phyloP scores from a whole-genome alignment of 2,797 vertebrate species.

The Neosilurus mollespiculum region DNA sequence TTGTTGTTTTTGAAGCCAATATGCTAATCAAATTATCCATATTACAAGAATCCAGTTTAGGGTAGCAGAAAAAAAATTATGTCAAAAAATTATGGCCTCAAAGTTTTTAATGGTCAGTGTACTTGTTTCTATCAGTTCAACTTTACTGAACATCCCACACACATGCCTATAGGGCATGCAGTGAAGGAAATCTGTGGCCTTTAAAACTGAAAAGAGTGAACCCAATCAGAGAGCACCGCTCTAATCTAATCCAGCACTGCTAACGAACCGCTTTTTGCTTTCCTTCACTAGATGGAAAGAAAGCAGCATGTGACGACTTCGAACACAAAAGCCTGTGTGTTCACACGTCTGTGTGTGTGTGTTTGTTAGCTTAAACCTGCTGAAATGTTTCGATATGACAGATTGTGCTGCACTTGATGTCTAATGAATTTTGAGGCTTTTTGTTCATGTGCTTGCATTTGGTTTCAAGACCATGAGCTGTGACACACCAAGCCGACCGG shows the following conservation, averaged over 20 bases:
- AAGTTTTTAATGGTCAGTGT: no score
- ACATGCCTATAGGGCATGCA: no score
- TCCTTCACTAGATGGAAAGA: background rate
- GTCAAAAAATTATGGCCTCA: no score
- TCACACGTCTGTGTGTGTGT: background rate
- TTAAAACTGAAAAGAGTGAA: background rate
- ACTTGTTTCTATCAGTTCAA: no score
- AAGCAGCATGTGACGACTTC: background rate
- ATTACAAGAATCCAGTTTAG: no score
- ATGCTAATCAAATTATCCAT: no score
- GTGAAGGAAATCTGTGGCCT: no score
- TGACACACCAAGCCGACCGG: background rate
- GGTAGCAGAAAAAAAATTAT: no score
- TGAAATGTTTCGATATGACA: background rate
- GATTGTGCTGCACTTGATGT: background rate
- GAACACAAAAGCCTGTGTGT: slow-evolving; percentile 1
- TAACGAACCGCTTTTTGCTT: background rate
- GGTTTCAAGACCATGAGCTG: background rate
- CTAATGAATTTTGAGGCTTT: background rate
- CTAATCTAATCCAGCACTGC: background rate
- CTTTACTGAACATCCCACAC: no score
- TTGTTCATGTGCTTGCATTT: background rate
- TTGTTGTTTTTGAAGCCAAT: no score
- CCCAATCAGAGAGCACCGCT: background rate
- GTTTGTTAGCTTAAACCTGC: background rate